These are phyloP conservation scores for Archips crataeganus DNA, from an alignment of 2,888 invertebrate genomes.

Conservation along the genomic window DNA sequence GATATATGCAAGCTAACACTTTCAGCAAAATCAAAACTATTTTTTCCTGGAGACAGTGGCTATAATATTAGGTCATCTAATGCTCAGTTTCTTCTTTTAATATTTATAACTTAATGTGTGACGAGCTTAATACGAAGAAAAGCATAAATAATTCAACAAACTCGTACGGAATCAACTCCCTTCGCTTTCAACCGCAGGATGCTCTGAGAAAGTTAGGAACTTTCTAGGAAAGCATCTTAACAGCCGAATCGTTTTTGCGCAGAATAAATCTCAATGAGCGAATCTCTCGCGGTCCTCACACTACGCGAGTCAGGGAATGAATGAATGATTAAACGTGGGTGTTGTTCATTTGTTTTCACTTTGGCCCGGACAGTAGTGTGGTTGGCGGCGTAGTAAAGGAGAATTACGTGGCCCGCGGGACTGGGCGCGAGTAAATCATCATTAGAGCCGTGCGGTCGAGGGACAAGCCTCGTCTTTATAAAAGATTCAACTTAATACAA, in stretches of 20 bases:
- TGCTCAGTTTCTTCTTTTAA: not conserved
- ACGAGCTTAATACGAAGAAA: not conserved
- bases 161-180: not conserved
- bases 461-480: conserved; percentile 79
- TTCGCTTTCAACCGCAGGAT: conserved; percentile 10
- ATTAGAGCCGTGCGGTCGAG: conserved; percentile 68
- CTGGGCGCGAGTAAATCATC: conserved; percentile 76
- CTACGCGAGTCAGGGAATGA: conserved; percentile 56
- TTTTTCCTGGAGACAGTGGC: not conserved
- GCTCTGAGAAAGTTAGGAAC: conserved; percentile 17
- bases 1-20: too few species aligned
- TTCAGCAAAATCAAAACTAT: too few species aligned
- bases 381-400: conserved; percentile 71
- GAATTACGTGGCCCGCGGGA: conserved; percentile 81
- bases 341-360: conserved; percentile 83
- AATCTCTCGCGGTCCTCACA: conserved; percentile 53
- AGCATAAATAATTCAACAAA: not conserved
- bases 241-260: conserved; percentile 39
- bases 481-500: conserved; percentile 81
- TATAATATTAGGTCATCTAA: not conserved
- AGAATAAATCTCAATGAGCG: conserved; percentile 78
- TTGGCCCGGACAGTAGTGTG: conserved; percentile 70
- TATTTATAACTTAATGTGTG: not conserved
- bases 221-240: conserved; percentile 23
- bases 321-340: conserved; percentile 82